phyloP scores from a whole-genome alignment of 2,113 vertebrate species.

The Labrus mixtus region DNA sequence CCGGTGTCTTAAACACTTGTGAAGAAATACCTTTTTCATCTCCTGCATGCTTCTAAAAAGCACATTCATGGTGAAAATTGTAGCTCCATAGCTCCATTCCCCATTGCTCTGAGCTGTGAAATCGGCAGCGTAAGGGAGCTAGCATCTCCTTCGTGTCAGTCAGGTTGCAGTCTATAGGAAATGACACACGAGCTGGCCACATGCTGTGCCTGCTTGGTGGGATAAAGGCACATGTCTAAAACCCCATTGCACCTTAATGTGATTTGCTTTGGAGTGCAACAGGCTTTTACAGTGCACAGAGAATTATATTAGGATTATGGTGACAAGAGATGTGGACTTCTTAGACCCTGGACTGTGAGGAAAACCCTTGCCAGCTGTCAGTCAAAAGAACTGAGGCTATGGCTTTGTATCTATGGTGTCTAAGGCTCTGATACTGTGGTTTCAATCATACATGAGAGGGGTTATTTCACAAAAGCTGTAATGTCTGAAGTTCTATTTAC shows the following conservation, averaged over 20 bases:
- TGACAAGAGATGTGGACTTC: slow-evolving; percentile 51
- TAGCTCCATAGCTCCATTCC: slow-evolving; percentile 1
- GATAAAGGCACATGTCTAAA: slow-evolving; percentile 70
- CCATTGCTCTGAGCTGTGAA: slow-evolving; percentile 18
- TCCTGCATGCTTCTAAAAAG: not conserved
- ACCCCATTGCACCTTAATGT: slow-evolving; percentile 65
- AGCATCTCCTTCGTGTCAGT: slow-evolving; percentile 49
- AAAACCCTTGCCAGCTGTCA: slow-evolving; percentile 67
- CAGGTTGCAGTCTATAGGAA: slow-evolving; percentile 48
- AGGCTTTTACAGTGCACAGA: slow-evolving; percentile 54
- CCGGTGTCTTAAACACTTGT: slow-evolving; percentile 19
- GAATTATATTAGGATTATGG: slow-evolving; percentile 65
- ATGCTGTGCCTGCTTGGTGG: slow-evolving; percentile 67
- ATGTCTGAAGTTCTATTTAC: slow-evolving; percentile 10
- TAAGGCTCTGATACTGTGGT: slow-evolving; percentile 1
- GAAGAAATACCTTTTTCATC: not conserved
- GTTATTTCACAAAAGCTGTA: not conserved
- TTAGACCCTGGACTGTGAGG: slow-evolving; percentile 56
- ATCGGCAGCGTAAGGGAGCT: slow-evolving; percentile 18
- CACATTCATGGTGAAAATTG: not conserved
- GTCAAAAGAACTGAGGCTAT: slow-evolving; percentile 40
- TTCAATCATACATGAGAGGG: slow-evolving; percentile 30
- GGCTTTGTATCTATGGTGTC: slow-evolving; percentile 9
- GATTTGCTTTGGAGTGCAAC: slow-evolving; percentile 69
- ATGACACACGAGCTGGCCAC: slow-evolving; percentile 70